Evolutionary conservation across 2,113 vertebrate species (phyloP).

Genomic region (Spheniscus mendiculus): DNA sequence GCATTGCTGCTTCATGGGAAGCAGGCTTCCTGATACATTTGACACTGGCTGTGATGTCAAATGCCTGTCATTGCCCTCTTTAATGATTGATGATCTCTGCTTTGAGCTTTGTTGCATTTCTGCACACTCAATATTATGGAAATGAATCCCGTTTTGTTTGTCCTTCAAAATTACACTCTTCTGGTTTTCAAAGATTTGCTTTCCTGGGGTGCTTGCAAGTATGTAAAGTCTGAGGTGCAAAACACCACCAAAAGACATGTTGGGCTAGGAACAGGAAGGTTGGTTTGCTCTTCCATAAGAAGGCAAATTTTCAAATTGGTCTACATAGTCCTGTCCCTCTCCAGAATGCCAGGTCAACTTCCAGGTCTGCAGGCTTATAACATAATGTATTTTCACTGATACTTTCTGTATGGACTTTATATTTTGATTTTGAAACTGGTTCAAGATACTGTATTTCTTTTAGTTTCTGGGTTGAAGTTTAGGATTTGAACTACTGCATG

Average conservation of each 20-base stretch:
- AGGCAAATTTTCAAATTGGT: background rate
- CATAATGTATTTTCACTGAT: background rate
- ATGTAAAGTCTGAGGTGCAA: background rate
- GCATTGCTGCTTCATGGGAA: constrained; percentile 44
- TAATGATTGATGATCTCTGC: constrained; percentile 2
- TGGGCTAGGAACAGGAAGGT: background rate
- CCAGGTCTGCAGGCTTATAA: background rate
- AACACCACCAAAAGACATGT: background rate
- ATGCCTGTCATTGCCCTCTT: background rate
- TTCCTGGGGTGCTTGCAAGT: background rate
- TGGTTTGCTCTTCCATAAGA: background rate
- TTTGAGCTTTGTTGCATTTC: background rate
- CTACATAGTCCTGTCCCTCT: background rate
- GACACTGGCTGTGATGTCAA: constrained; percentile 27
- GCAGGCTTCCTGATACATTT: constrained; percentile 11
- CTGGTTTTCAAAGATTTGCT: background rate
- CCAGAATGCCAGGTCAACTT: background rate
- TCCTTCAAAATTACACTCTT: background rate
- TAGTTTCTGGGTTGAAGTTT: background rate
- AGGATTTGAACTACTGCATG: background rate
- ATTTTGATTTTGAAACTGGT: background rate
- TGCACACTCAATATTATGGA: background rate
- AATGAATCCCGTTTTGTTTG: background rate
- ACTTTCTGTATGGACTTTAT: background rate
- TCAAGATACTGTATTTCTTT: background rate